Evolutionary conservation across 2,113 vertebrate genomes (phyloP).

Genomic region (Mola mola): DNA sequence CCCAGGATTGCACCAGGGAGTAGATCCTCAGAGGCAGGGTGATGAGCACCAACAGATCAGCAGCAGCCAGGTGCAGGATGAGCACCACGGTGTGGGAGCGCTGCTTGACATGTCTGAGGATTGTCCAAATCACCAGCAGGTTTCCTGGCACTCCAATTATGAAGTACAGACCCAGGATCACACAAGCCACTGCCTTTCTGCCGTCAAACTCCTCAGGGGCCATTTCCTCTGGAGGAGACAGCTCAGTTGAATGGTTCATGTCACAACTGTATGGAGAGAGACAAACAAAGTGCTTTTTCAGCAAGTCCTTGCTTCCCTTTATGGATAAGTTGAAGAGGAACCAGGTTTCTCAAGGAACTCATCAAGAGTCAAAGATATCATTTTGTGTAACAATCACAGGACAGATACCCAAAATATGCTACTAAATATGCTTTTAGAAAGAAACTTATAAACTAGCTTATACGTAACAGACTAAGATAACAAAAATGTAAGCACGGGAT

Average conservation of each 20-base stretch:
- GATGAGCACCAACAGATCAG: slow-evolving; percentile 82
- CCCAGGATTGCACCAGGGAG: slow-evolving; percentile 77
- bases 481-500: no score
- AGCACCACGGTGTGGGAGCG: slow-evolving; percentile 81
- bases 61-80: slow-evolving; percentile 79
- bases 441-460: no score
- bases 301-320: slow-evolving; percentile 73
- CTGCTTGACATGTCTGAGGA: slow-evolving; percentile 75
- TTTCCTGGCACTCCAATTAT: slow-evolving; percentile 80
- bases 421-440: no score
- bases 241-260: slow-evolving; percentile 51
- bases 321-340: no score
- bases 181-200: slow-evolving; percentile 68
- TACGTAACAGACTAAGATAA: no score
- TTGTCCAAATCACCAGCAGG: slow-evolving; percentile 83
- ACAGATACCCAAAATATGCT: no score
- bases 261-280: slow-evolving; percentile 34
- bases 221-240: slow-evolving; percentile 28
- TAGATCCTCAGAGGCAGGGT: slow-evolving; percentile 85
- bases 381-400: no score
- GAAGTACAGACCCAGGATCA: slow-evolving; percentile 79
- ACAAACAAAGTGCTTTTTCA: slow-evolving; percentile 48
- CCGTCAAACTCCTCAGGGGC: slow-evolving; percentile 44
- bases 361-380: no score
- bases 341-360: no score